Percentiles rank a stretch among this genome's conserved stretches.
Evolutionary conservation across 2,113 vertebrate genomes (phyloP).

Genomic region (Oreochromis spilurus): DNA sequence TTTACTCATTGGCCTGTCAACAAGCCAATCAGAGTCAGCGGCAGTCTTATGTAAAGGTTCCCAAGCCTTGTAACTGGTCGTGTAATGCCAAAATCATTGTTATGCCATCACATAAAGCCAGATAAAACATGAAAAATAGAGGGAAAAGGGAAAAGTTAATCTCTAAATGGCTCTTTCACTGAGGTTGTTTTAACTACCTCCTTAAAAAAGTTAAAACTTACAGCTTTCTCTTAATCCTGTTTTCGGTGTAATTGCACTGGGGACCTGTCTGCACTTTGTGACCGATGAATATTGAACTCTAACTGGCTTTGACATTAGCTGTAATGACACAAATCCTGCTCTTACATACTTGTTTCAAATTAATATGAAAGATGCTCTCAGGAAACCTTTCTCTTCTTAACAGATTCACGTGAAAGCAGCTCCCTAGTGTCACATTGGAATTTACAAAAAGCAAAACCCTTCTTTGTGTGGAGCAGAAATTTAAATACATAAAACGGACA

Average conservation of each 20-base stretch:
- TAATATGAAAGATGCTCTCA: background rate
- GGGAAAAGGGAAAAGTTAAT: background rate
- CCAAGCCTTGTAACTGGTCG: background rate
- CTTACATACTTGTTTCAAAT: background rate
- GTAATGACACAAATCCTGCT: background rate
- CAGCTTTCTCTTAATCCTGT: background rate
- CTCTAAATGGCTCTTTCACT: background rate
- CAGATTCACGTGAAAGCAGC: background rate
- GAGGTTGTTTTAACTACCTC: background rate
- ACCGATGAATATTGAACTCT: background rate
- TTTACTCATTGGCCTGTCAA: constrained; percentile 9
- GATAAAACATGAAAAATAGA: background rate
- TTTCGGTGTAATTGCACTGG: background rate
- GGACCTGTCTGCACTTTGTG: background rate
- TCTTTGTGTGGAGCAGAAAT: background rate
- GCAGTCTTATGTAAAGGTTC: constrained; percentile 12
- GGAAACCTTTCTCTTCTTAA: background rate
- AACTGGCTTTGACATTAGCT: background rate
- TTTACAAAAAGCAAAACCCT: background rate
- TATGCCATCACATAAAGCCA: background rate
- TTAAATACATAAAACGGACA: background rate
- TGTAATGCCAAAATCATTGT: background rate
- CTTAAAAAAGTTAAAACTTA: background rate
- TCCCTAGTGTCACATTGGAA: background rate
- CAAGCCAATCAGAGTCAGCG: constrained; percentile 16